phyloP scores from a whole-genome alignment of 2,888 invertebrate genomes.

The Epinotia demarniana region DNA sequence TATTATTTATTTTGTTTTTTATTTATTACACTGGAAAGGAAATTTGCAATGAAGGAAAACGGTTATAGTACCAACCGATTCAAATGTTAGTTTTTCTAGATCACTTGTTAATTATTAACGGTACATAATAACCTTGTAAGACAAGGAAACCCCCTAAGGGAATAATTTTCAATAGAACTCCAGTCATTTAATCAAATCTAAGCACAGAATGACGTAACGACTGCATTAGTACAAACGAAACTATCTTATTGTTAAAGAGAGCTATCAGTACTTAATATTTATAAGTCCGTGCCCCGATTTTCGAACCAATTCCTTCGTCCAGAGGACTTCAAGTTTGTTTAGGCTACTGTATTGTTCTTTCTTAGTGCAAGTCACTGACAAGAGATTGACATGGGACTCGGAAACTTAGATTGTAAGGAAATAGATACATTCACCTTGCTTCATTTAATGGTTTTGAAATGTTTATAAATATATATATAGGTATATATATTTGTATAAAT shows the following conservation, averaged over 20 bases:
- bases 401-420: constrained; percentile 10
- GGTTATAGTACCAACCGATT: too few species aligned
- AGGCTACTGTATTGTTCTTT: constrained; percentile 39
- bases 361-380: constrained; percentile 31
- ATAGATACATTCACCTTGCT: constrained; percentile 6
- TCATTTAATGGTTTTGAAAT: neutral
- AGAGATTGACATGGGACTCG: constrained; percentile 26
- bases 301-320: constrained; percentile 1
- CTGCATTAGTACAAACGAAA: neutral
- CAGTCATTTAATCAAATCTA: neutral
- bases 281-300: constrained; percentile 24
- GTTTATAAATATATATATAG: too few species aligned
- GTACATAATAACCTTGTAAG: neutral
- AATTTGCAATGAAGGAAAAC: too few species aligned
- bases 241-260: neutral
- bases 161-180: neutral
- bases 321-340: constrained; percentile 32
- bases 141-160: neutral
- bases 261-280: constrained; percentile 26
- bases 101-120: too few species aligned
- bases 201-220: neutral
- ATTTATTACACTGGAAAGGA: too few species aligned
- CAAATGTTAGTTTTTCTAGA: too few species aligned
- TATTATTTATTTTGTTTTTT: too few species aligned
- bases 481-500: too few species aligned